Evolutionary conservation across 2,113 vertebrate species (phyloP).

Genomic region (Trochalopteron elliotii): DNA sequence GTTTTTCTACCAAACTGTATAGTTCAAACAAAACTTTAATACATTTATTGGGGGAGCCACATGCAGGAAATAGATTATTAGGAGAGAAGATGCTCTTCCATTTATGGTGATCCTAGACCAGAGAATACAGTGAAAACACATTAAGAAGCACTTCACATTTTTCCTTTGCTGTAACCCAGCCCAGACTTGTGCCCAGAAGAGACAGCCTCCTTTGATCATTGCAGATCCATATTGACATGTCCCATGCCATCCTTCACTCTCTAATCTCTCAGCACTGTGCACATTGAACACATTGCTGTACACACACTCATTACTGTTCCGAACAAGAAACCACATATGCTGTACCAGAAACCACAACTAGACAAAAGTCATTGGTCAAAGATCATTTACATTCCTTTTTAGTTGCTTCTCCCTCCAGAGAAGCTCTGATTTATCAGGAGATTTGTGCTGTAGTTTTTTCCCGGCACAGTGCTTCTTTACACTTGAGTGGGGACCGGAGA

Average conservation of each 20-base stretch:
- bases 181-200: conserved; percentile 64
- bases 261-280: conserved; percentile 62
- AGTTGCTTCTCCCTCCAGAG: conserved; percentile 46
- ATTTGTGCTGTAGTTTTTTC: not conserved
- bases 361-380: conserved; percentile 56
- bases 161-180: conserved; percentile 54
- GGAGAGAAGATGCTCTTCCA: conserved; percentile 43
- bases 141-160: conserved; percentile 69
- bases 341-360: conserved; percentile 52
- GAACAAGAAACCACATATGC: conserved; percentile 36
- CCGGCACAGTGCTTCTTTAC: not conserved
- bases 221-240: conserved; percentile 70
- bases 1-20: not conserved
- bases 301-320: conserved; percentile 38
- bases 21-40: conserved; percentile 52
- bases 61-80: conserved; percentile 54
- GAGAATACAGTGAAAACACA: conserved; percentile 56
- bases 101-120: conserved; percentile 33
- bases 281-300: conserved; percentile 52
- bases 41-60: conserved; percentile 33
- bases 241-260: conserved; percentile 66
- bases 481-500: not conserved
- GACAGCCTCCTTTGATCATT: conserved; percentile 65
- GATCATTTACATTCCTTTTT: conserved; percentile 63
- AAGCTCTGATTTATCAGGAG: conserved; percentile 32